phyloP scores from a whole-genome alignment of 2,113 vertebrate species.

The Lepisosteus oculatus region DNA sequence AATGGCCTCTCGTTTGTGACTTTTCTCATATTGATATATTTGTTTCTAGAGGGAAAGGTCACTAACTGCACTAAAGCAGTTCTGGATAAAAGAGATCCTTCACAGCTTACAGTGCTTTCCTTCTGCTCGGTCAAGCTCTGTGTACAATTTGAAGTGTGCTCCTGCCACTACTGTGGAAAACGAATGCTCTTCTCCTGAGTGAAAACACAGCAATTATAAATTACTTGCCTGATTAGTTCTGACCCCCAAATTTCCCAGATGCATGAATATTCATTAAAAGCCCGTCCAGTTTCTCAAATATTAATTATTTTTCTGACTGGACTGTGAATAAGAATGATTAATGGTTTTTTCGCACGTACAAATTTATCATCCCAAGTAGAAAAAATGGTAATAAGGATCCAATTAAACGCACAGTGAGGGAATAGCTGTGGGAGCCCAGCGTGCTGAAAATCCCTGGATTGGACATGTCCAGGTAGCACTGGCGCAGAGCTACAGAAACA shows the following conservation, averaged over 20 bases:
- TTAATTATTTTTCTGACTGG: constrained; percentile 57
- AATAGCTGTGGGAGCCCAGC: constrained; percentile 21
- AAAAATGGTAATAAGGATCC: constrained; percentile 74
- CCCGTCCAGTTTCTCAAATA: constrained; percentile 38
- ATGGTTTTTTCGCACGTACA: constrained; percentile 72
- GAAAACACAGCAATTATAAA: constrained; percentile 74
- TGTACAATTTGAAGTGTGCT: not conserved
- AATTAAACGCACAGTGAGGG: constrained; percentile 73
- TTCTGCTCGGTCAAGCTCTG: not conserved
- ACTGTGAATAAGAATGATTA: constrained; percentile 79
- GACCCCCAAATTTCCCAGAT: constrained; percentile 73
- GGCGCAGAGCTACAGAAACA: too few relatives aligned
- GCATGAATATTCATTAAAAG: constrained; percentile 76
- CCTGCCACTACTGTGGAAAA: not conserved
- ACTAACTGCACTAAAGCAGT: not conserved
- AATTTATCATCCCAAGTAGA: constrained; percentile 70
- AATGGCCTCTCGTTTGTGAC: too few relatives aligned
- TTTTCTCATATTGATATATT: too few relatives aligned
- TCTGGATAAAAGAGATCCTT: not conserved
- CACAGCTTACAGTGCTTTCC: not conserved
- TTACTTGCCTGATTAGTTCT: constrained; percentile 74
- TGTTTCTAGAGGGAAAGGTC: not conserved
- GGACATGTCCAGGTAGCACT: too few relatives aligned
- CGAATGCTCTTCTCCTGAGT: constrained; percentile 37
- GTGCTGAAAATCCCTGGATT: not conserved